Evolutionary conservation across 2,797 vertebrate genomes (phyloP).

Genomic region (Nasua narica): DNA sequence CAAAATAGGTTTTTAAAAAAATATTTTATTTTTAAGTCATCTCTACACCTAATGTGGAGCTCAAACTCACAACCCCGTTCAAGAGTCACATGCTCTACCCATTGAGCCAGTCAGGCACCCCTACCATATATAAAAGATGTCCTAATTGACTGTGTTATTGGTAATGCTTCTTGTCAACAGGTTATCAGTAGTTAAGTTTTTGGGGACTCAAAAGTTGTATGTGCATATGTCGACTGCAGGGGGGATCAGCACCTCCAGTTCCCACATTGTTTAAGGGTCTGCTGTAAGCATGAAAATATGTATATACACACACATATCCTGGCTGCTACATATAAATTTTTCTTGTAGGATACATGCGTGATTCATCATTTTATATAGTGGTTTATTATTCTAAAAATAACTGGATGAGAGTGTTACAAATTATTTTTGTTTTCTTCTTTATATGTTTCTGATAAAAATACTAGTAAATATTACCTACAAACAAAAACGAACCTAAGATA

Average conservation of each 20-base stretch:
- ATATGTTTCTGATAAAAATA: not conserved
- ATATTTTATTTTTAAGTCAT: not conserved
- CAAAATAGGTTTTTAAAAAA: too few relatives aligned
- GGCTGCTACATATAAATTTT: not conserved
- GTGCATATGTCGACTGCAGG: not conserved
- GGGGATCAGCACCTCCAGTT: not conserved
- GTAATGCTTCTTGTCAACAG: not conserved
- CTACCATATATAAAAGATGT: not conserved
- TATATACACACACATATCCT: not conserved
- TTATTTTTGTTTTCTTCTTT: conserved; percentile 21
- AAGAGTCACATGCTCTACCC: not conserved
- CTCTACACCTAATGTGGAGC: not conserved
- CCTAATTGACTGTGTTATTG: not conserved
- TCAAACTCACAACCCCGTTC: not conserved
- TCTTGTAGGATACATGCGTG: not conserved
- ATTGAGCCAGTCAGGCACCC: not conserved
- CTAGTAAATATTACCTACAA: not conserved
- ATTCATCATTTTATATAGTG: conserved; percentile 26
- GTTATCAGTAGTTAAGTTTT: not conserved
- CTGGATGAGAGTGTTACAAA: not conserved
- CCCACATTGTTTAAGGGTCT: not conserved
- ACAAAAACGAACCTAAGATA: not conserved
- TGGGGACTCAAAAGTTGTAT: not conserved
- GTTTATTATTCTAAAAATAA: conserved; percentile 27
- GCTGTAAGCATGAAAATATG: not conserved